A percentile compares a stretch with the other conserved stretches of the same genome.
Conservation (phyloP, 2,888 invertebrate species). For the Andrena dorsata region DNA sequence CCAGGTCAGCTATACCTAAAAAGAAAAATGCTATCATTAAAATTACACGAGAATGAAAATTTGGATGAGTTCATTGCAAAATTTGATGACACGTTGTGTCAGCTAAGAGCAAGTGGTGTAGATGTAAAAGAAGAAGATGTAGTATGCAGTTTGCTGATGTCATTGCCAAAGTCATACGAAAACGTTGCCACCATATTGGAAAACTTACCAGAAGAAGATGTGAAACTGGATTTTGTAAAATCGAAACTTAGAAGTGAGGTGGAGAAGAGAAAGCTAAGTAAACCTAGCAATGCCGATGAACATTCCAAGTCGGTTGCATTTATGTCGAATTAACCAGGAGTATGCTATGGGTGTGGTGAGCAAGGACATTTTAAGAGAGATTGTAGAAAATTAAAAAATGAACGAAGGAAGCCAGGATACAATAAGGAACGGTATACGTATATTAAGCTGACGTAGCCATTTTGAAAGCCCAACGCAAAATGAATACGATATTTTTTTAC, state of each 20-base stretch:
- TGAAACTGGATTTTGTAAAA: slow-evolving; percentile 1
- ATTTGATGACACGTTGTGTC: slow-evolving; percentile 8
- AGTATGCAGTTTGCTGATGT: slow-evolving; percentile 4
- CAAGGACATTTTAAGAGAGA: slow-evolving; percentile 6
- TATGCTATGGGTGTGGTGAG: slow-evolving; percentile 12
- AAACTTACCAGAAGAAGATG: background rate
- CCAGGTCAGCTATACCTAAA: slow-evolving; percentile 8
- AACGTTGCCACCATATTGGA: slow-evolving; percentile 8
- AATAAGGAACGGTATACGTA: too few species aligned
- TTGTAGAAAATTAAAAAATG: background rate
- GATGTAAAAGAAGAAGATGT: slow-evolving; percentile 13
- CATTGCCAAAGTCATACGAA: slow-evolving; percentile 28
- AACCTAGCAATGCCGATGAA: too few species aligned
- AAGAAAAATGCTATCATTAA: background rate
- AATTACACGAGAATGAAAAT: slow-evolving; percentile 3
- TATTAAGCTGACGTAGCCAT: too few species aligned
- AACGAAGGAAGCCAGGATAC: too few species aligned
- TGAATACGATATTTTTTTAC: too few species aligned
- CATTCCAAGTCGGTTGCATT: background rate
- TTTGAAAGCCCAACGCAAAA: too few species aligned
- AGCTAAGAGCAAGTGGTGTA: slow-evolving; percentile 1
- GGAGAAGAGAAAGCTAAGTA: slow-evolving; percentile 1
- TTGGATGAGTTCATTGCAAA: background rate
- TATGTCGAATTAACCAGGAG: background rate
- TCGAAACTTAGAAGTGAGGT: background rate